Conservation (phyloP, 2,888 invertebrate genomes). For the Sphaerophoria rueppellii region DNA sequence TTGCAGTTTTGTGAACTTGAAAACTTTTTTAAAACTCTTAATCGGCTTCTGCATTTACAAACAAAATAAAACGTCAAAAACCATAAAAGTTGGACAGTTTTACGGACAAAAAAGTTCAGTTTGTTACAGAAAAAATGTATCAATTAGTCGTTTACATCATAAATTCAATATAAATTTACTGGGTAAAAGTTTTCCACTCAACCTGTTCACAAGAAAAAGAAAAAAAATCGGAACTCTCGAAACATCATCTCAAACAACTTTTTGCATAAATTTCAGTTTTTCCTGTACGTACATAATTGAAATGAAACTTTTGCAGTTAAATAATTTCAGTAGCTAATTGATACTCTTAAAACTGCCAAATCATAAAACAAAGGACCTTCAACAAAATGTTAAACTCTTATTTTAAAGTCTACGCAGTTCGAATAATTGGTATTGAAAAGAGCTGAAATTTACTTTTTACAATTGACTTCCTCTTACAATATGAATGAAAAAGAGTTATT, state of each 20-base stretch:
- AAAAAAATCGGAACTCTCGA: not conserved
- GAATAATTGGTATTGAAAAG: constrained; percentile 40
- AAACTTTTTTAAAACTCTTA: too few relatives aligned
- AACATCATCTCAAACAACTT: constrained; percentile 1
- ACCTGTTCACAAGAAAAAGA: not conserved
- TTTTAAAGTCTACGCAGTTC: not conserved
- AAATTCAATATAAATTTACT: not conserved
- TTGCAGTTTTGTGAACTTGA: too few relatives aligned
- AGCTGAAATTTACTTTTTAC: constrained; percentile 32
- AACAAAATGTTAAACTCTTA: too few relatives aligned
- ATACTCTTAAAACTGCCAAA: constrained; percentile 35
- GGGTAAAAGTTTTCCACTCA: not conserved
- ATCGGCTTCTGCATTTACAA: too few relatives aligned
- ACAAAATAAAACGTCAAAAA: too few relatives aligned
- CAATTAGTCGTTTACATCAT: not conserved
- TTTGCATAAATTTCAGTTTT: too few relatives aligned
- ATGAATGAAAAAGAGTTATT: not conserved
- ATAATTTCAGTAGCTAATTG: constrained; percentile 43
- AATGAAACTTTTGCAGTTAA: not conserved
- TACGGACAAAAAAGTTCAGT: too few relatives aligned
- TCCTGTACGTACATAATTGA: too few relatives aligned
- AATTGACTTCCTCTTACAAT: constrained; percentile 9
- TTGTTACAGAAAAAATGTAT: not conserved
- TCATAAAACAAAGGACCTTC: not conserved
- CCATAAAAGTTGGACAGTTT: too few relatives aligned